phyloP scores from a whole-genome alignment of 2,797 vertebrate genomes.

The Mionectes olivaceus region DNA sequence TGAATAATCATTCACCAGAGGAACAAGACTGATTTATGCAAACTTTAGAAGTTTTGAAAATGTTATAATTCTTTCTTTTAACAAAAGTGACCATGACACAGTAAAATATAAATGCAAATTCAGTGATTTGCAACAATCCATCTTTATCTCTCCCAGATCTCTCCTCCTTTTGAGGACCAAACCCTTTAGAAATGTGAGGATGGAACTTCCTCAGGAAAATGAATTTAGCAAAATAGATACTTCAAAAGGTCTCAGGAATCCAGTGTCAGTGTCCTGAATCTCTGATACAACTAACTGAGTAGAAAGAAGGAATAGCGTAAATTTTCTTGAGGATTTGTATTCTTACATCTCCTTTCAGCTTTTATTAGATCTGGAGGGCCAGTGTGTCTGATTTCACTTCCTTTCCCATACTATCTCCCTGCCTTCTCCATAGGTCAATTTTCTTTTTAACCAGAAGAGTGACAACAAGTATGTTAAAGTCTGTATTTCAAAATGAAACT shows the following conservation, averaged over 20 bases:
- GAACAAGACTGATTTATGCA: neutral
- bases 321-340: neutral
- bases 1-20: neutral
- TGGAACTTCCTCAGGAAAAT: neutral
- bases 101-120: neutral
- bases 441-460: neutral
- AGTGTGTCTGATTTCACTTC: neutral
- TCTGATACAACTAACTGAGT: neutral
- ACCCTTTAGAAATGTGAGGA: neutral
- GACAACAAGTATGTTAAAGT: neutral
- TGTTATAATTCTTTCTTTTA: neutral
- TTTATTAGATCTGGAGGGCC: neutral
- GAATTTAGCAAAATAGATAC: neutral
- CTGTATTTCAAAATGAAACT: neutral
- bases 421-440: neutral
- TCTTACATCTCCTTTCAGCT: neutral
- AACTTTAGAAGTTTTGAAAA: neutral
- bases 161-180: neutral
- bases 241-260: neutral
- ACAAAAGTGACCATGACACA: neutral
- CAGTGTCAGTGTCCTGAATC: neutral
- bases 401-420: neutral
- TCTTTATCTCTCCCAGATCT: neutral
- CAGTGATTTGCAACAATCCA: neutral
- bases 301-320: neutral